Evolutionary conservation across 2,113 vertebrate species (phyloP), one percentile per base, ranked within the genome.

Genomic region (Beaufortia kweichowensis): DNA sequence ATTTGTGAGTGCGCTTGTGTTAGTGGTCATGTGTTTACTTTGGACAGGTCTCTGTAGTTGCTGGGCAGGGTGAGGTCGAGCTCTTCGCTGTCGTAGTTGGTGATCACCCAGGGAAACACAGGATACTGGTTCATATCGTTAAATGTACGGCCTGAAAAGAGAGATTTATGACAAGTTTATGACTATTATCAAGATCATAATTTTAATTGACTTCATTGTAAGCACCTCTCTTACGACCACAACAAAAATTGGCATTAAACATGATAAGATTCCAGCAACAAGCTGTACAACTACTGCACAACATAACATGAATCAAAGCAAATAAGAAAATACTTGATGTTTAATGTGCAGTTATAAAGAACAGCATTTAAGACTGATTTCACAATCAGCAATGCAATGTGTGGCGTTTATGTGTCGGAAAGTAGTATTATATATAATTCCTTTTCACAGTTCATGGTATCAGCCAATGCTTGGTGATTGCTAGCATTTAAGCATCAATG

Each of bases 61-160:
- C 96, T 98, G 53, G 97, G 97, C 85, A 99, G 91, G 14, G 96
- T 98, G 79, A 99, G 94, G 89, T 99, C 97, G 87, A 99, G 82
- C 69, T 96, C 94, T 77, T 94, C 94, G 3, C 95, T 95, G 63
- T 99, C 97, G 68, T 98, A 99, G 90, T 99, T 99, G 83, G 96
- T 98, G 89, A 99, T 95, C 75, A 99, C 93, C 97, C 97, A 99
- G 3, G 97, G 97, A 89, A 99, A 99, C 81, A 99, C 95, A 0
- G 97, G 97, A 78, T 99, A 99, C 88, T 99, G 97, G 89, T 97
- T 99, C 76, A 99, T 92, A 86, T 99, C 97, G 76, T 96, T 99
- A 76, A 89, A 99, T 57, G 94, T 95, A 60, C 97, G 95, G 61
- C 97, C 97, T 99, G 70, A 35, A 65, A 46, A 64, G 19, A 35